Percentiles rank a stretch among this genome's conserved stretches.
Evolutionary conservation across 2,888 invertebrate species (phyloP).

Genomic region (Oxytorus armatus): DNA sequence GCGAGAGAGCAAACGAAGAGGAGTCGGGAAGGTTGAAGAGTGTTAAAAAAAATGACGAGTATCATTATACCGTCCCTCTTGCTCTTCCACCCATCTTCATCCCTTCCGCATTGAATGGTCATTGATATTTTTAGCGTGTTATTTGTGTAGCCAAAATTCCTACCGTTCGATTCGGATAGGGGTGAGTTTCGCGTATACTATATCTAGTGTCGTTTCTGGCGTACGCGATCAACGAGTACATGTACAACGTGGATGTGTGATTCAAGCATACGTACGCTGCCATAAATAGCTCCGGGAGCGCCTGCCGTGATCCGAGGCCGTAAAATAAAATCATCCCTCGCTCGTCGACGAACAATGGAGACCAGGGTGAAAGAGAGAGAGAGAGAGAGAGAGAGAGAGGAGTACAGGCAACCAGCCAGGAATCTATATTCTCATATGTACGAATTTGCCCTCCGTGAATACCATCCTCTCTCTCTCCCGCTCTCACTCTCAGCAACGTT

Average conservation of each 20-base stretch:
- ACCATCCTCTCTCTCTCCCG: conserved; percentile 31
- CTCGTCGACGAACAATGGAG: conserved; percentile 65
- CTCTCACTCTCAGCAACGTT: conserved; percentile 26
- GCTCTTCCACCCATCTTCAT: background rate
- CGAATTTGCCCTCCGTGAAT: conserved; percentile 38
- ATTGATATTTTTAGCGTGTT: conserved; percentile 35
- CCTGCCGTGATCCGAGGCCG: conserved; percentile 68
- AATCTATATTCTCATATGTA: conserved; percentile 50
- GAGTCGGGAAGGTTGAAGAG: conserved; percentile 9
- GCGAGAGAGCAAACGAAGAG: background rate
- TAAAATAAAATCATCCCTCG: conserved; percentile 70
- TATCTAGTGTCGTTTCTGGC: conserved; percentile 9
- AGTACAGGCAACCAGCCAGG: conserved; percentile 42
- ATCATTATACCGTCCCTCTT: conserved; percentile 17
- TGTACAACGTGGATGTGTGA: background rate
- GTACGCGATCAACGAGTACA: background rate
- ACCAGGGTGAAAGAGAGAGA: conserved; percentile 25
- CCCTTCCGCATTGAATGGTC: conserved; percentile 25
- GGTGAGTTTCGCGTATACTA: conserved; percentile 11
- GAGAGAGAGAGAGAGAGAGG: conserved; percentile 24
- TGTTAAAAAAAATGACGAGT: conserved; percentile 36
- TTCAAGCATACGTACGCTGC: conserved; percentile 55
- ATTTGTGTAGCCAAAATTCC: background rate
- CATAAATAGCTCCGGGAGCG: conserved; percentile 64
- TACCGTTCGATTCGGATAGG: conserved; percentile 21